Percentiles rank a stretch among this genome's conserved stretches.
phyloP scores from a whole-genome alignment of 1,140 invertebrate species.

The Heliconius melpomene region DNA sequence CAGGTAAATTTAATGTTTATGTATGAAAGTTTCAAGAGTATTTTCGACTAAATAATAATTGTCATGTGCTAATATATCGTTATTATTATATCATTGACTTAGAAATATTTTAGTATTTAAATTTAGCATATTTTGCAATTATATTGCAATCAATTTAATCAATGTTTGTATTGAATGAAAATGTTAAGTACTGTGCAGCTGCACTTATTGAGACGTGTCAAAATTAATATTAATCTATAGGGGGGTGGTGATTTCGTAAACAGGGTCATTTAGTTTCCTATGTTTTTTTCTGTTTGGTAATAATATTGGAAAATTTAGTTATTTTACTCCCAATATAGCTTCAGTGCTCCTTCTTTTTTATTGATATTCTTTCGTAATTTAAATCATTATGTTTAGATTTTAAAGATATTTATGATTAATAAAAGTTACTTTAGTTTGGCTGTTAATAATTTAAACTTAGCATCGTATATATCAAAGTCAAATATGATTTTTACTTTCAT shows the following conservation, averaged over 20 bases:
- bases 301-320: neutral
- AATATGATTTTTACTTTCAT: neutral
- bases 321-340: too few species aligned
- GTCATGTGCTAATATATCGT: neutral
- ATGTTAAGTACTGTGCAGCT: constrained; percentile 18
- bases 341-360: too few species aligned
- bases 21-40: neutral
- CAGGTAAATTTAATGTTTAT: constrained; percentile 11
- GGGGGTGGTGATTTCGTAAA: neutral
- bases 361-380: too few species aligned
- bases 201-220: constrained; percentile 12
- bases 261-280: neutral
- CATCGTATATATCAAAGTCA: neutral
- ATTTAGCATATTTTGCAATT: too few species aligned
- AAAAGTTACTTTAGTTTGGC: neutral
- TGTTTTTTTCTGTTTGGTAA: neutral
- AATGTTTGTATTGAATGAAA: neutral
- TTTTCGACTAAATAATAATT: too few species aligned
- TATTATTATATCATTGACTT: neutral
- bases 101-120: too few species aligned
- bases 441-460: neutral
- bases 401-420: too few species aligned
- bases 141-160: neutral
- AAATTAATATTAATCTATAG: neutral
- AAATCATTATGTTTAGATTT: too few species aligned